Percentiles rank a stretch among this genome's conserved stretches.
phyloP scores from a whole-genome alignment of 2,113 vertebrate genomes.

The Alosa alosa region DNA sequence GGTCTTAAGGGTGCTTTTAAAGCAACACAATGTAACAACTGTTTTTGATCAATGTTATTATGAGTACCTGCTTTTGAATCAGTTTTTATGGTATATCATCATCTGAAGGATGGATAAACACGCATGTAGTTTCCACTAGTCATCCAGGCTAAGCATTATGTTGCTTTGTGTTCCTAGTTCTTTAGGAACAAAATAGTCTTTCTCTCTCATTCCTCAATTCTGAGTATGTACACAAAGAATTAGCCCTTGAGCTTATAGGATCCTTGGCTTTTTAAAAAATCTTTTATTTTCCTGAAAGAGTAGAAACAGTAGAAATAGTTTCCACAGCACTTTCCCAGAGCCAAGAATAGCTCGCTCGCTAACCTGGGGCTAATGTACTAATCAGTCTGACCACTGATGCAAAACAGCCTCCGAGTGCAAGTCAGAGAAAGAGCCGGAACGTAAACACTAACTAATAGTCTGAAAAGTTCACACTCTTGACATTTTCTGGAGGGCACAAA shows the following conservation, averaged over 20 bases:
- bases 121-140: too few relatives aligned
- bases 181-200: neutral
- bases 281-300: neutral
- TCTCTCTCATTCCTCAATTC: neutral
- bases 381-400: slow-evolving; percentile 6
- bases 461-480: neutral
- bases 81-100: neutral
- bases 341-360: neutral
- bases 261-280: neutral
- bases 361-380: neutral
- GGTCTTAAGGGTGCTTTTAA: neutral
- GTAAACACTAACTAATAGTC: neutral
- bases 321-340: neutral
- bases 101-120: too few relatives aligned
- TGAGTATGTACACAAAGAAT: neutral
- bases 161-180: neutral
- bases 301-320: neutral
- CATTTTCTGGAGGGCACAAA: neutral
- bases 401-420: neutral
- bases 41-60: neutral
- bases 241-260: neutral
- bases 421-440: neutral
- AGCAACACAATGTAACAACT: neutral
- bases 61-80: neutral
- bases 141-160: too few relatives aligned